Evolutionary conservation across 2,113 vertebrate genomes (phyloP).

Genomic region (Corythoichthys haematopterus): DNA sequence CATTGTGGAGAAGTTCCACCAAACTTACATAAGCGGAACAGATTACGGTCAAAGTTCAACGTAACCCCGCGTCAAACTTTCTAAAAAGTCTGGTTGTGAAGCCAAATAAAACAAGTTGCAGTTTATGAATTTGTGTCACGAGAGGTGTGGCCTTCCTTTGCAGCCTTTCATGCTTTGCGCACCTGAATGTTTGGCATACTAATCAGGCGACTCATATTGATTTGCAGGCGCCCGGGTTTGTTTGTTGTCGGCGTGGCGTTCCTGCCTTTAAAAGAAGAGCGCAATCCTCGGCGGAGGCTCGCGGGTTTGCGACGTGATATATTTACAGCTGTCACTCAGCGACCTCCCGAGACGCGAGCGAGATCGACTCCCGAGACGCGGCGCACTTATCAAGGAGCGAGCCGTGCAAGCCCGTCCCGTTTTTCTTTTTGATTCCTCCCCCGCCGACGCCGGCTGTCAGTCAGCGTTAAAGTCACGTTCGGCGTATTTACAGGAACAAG

Average conservation of each 20-base stretch:
- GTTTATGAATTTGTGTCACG: not conserved
- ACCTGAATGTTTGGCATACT: not conserved
- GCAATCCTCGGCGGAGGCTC: conserved; percentile 52
- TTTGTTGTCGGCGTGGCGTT: conserved; percentile 57
- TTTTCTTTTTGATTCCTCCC: conserved; percentile 75
- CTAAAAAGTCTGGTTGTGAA: not conserved
- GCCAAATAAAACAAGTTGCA: not conserved
- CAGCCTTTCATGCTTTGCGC: not conserved
- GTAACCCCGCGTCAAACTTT: not conserved
- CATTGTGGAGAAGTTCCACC: not conserved
- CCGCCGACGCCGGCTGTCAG: conserved; percentile 69
- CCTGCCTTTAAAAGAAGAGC: conserved; percentile 39
- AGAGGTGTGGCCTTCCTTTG: not conserved
- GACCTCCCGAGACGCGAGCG: conserved; percentile 58
- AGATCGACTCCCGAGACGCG: conserved; percentile 63
- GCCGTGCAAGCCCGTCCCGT: conserved; percentile 66
- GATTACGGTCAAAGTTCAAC: not conserved
- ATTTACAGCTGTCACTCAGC: conserved; percentile 72
- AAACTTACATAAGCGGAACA: not conserved
- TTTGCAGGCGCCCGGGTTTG: conserved; percentile 43
- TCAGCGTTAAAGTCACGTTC: conserved; percentile 67
- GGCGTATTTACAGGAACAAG: conserved; percentile 64
- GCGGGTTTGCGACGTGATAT: conserved; percentile 52
- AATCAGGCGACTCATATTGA: conserved; percentile 27
- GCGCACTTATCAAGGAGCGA: conserved; percentile 66